These are phyloP conservation scores for Trachelipus rathkii DNA, from an alignment of 1,140 invertebrate species.

Conservation along the genomic window DNA sequence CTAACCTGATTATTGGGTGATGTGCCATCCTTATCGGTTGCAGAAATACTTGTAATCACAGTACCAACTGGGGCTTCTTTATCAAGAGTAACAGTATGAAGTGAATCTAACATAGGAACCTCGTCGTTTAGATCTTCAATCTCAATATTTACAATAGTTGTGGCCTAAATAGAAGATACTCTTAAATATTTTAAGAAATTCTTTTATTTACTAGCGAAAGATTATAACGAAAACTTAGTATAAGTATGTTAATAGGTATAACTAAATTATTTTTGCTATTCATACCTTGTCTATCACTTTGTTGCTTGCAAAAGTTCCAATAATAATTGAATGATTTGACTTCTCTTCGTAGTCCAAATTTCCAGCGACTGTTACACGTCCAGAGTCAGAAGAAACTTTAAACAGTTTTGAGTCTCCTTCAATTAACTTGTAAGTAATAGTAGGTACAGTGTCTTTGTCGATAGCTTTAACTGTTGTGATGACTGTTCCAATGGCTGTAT, in stretches of 20 bases:
- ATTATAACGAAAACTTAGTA: too few species aligned
- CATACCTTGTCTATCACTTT: too few species aligned
- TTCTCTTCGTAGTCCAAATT: slow-evolving; percentile 74
- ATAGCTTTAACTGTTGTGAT: slow-evolving; percentile 34
- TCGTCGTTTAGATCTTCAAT: slow-evolving; percentile 77
- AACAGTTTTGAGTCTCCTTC: slow-evolving; percentile 56
- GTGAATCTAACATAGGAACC: slow-evolving; percentile 57
- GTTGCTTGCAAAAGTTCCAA: slow-evolving; percentile 59
- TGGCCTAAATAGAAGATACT: slow-evolving; percentile 76
- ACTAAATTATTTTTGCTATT: too few species aligned
- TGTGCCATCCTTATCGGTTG: neutral
- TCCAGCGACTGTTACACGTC: slow-evolving; percentile 64
- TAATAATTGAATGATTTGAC: slow-evolving; percentile 65
- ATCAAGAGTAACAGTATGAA: neutral
- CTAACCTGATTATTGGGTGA: neutral
- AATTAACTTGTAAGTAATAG: slow-evolving; percentile 77
- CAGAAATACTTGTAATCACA: neutral
- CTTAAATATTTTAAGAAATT: too few species aligned
- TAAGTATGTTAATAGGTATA: too few species aligned
- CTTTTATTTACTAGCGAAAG: too few species aligned
- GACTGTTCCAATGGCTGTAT: slow-evolving; percentile 3
- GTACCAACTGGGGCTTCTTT: neutral
- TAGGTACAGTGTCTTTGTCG: slow-evolving; percentile 46
- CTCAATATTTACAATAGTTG: slow-evolving; percentile 75
- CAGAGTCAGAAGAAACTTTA: slow-evolving; percentile 31